Conservation (phyloP, 2,113 vertebrate species). For the Monarcha castaneiventris region DNA sequence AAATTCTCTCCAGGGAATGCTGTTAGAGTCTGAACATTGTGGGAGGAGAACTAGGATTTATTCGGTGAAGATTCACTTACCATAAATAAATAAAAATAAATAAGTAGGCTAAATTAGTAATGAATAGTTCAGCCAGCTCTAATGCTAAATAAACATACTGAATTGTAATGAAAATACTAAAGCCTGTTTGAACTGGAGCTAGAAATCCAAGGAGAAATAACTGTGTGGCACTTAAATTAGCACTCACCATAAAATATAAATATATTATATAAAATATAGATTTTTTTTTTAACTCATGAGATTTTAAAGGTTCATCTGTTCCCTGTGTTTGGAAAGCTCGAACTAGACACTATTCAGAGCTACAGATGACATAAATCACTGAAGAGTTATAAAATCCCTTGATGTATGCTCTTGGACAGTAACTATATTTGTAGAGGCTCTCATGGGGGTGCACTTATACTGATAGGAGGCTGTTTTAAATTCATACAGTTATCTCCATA, state of each 20-base stretch:
- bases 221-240: constrained; percentile 34
- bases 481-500: background rate
- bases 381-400: constrained; percentile 20
- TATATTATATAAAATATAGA: constrained; percentile 31
- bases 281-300: background rate
- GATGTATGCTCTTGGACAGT: constrained; percentile 26
- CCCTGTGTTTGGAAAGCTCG: background rate
- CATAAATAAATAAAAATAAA: constrained; percentile 56
- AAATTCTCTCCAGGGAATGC: background rate
- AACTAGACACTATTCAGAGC: background rate
- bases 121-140: constrained; percentile 39
- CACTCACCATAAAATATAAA: constrained; percentile 51
- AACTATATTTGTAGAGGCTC: background rate
- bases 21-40: background rate
- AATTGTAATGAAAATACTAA: constrained; percentile 51
- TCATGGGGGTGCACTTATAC: background rate
- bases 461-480: constrained; percentile 1
- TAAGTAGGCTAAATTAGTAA: constrained; percentile 52
- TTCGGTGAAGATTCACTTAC: background rate
- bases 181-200: constrained; percentile 31
- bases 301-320: constrained; percentile 6
- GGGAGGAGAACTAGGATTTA: constrained; percentile 22
- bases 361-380: background rate
- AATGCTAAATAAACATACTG: constrained; percentile 42
- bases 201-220: constrained; percentile 53